These are phyloP conservation scores for Ptilorrhoa leucosticta DNA, from an alignment of 2,113 vertebrate genomes.

Conservation along the genomic window DNA sequence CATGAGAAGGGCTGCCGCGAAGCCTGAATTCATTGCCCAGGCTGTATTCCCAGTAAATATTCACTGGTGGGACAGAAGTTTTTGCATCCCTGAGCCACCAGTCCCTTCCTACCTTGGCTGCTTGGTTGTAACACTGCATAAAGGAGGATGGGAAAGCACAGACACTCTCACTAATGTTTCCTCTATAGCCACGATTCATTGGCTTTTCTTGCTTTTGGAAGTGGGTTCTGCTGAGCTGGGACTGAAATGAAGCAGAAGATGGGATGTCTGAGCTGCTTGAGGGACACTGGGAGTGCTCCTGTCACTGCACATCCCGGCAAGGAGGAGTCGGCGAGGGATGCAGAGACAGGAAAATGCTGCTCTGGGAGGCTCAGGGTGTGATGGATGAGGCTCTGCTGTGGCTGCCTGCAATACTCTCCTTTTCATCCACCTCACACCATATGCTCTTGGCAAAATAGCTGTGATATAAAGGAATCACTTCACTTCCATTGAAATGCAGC, in stretches of 20 bases:
- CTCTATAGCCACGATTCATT: rapidly evolving
- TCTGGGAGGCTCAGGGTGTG: background rate
- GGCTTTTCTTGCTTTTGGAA: background rate
- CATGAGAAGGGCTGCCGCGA: background rate
- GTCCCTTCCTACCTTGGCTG: background rate
- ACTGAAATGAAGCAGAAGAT: background rate
- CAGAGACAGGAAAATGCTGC: background rate
- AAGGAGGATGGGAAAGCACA: background rate
- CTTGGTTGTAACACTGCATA: rapidly evolving
- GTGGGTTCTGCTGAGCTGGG: background rate
- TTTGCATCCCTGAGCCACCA: too few species aligned
- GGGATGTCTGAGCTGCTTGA: background rate
- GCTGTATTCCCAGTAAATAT: background rate
- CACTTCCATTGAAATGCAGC: constrained; percentile 36
- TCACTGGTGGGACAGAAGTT: background rate
- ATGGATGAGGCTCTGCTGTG: background rate
- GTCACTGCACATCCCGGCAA: background rate
- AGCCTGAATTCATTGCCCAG: background rate
- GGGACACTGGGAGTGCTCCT: background rate
- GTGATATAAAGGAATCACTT: constrained; percentile 3
- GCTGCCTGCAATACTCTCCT: background rate
- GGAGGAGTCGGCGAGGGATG: background rate
- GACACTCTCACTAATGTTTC: background rate
- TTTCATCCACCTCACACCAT: constrained; percentile 40
- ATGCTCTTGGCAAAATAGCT: constrained; percentile 35